These are phyloP conservation scores for Egretta garzetta DNA, from an alignment of 2,113 vertebrate genomes.

Conservation along the genomic window DNA sequence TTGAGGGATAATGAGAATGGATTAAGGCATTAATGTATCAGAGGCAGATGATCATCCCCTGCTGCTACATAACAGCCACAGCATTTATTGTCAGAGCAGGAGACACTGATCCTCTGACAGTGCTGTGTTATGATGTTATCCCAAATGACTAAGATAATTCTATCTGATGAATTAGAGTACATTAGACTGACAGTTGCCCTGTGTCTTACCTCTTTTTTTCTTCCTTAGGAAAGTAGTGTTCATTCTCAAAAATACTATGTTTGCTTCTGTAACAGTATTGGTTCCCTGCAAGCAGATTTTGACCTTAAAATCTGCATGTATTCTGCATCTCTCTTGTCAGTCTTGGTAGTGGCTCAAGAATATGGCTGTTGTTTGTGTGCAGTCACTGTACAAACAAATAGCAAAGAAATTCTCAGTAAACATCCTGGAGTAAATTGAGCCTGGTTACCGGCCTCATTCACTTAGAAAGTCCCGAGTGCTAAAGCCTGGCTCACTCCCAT, in stretches of 20 bases:
- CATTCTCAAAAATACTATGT: slow-evolving; percentile 1
- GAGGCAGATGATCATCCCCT: slow-evolving; percentile 6
- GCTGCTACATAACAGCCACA: slow-evolving; percentile 17
- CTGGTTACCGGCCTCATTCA: background rate
- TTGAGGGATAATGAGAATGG: slow-evolving; percentile 33
- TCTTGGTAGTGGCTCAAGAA: background rate
- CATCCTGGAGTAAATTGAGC: background rate
- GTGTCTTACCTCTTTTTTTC: background rate
- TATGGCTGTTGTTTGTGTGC: background rate
- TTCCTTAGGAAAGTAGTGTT: background rate
- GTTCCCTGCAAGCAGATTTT: background rate
- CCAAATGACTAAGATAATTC: slow-evolving; percentile 27
- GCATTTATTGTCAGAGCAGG: slow-evolving; percentile 34
- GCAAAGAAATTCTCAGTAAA: background rate
- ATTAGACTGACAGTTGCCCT: slow-evolving; percentile 7
- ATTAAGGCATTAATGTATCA: slow-evolving; percentile 9
- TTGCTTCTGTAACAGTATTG: background rate
- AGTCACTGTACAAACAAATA: background rate
- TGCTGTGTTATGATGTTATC: slow-evolving; percentile 54
- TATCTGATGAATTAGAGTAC: slow-evolving; percentile 26
- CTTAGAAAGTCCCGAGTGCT: background rate
- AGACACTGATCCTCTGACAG: slow-evolving; percentile 27
- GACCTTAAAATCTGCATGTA: background rate
- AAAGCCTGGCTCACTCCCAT: background rate
- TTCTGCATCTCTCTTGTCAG: background rate